Base-by-base conservation (phyloP, 2,113 vertebrate species). In the Anseranas semipalmata region DNA sequence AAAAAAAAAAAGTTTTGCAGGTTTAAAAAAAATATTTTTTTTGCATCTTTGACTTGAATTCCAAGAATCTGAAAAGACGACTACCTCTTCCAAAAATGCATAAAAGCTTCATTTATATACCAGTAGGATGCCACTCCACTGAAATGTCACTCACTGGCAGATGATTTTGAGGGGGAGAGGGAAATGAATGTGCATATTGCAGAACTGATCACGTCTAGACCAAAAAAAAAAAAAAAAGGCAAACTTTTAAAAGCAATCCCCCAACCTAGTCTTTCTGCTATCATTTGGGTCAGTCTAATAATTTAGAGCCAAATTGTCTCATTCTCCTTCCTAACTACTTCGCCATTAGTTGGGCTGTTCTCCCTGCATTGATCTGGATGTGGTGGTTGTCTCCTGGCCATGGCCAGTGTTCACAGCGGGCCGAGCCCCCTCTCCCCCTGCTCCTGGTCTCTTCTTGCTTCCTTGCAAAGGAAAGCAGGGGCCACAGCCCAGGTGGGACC, bases 31-130 rank as follows among this genome's bases (percentile, higher is more conserved):
- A 35, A 55, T 59, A 7, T 28, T 62, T 52, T 46, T 79, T 91
- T 95, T 95, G 75, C 85, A 83, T 92, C 80, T 93, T 95, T 75
- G 45, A 62, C 77, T 97, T 87, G 94, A 94, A 93, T 96, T 97
- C 89, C 92, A 96, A 95, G 96, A 96, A 92, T 87, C 75, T 91
- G 60, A 80, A 93, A 96, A 96, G 89, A 82, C 6, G 7, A 84
- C 71, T 79, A 39, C 50, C 77, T 79, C 55, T 95, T 95, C 96
- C 92, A 94, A 83, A 95, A 96, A 94, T 77, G 71, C 67, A 93
- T 78, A 82, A 90, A 94, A 88, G 20, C 75, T 91, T 92, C 67
- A 92, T 96, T 95, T 95, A 35, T 87, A 52, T 48, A 83, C 76
- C 85, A 90, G 93, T 89, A 82, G 72, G 93, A 95, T 94, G 87